Percentiles rank a stretch among this genome's conserved stretches.
phyloP scores from a whole-genome alignment of 2,888 invertebrate species.

The Arctia plantaginis region DNA sequence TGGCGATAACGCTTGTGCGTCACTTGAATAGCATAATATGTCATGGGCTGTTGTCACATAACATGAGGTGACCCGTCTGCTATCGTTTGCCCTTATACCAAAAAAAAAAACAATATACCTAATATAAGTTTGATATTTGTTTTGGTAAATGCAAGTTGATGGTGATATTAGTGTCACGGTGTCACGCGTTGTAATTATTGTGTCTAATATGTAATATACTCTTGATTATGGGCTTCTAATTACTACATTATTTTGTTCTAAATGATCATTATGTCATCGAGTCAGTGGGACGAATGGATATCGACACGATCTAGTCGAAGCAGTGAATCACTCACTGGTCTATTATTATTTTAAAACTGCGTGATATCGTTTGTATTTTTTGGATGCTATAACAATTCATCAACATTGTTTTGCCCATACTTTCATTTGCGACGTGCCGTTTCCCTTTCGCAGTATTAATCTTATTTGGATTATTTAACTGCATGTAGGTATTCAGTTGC shows the following conservation, averaged over 20 bases:
- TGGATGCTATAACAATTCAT: background rate
- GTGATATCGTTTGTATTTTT: no score
- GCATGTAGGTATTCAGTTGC: background rate
- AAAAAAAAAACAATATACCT: background rate
- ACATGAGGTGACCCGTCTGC: no score
- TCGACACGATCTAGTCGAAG: background rate
- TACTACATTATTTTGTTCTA: conserved; percentile 13
- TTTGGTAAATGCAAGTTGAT: background rate
- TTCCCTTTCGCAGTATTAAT: background rate
- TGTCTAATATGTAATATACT: conserved; percentile 59
- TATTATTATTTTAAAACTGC: background rate
- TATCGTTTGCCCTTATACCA: no score
- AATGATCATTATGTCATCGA: conserved; percentile 29
- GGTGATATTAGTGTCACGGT: conserved; percentile 49
- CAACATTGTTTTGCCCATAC: background rate
- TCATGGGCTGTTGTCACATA: no score
- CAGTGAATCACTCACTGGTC: background rate
- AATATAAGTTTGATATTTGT: background rate
- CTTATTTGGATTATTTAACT: background rate
- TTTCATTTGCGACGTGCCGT: background rate
- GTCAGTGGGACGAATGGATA: conserved; percentile 1
- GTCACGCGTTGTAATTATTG: conserved; percentile 63
- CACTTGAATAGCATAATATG: no score
- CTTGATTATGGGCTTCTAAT: conserved; percentile 38
- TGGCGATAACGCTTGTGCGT: no score